Evolutionary conservation across 1,140 invertebrate species (phyloP).

Genomic region (Drepana arcuata): DNA sequence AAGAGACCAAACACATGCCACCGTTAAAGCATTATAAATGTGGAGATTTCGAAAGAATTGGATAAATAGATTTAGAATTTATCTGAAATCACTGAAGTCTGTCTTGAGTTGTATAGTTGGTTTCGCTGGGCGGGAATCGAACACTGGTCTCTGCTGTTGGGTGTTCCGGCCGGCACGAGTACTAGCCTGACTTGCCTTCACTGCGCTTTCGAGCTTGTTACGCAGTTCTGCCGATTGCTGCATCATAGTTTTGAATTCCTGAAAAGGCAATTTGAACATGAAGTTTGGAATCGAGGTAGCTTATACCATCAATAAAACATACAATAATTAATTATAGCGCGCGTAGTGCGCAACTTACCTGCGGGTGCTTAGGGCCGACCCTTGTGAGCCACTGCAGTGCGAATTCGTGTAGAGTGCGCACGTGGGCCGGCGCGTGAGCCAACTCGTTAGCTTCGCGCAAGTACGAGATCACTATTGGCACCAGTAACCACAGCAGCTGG

Average conservation of each 20-base stretch:
- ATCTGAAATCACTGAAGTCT: constrained; percentile 94
- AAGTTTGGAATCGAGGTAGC: constrained; percentile 1
- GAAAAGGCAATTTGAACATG: constrained; percentile 19
- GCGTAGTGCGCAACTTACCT: constrained; percentile 74
- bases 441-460: constrained; percentile 80
- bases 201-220: constrained; percentile 87
- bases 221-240: constrained; percentile 84
- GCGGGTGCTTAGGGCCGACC: constrained; percentile 92
- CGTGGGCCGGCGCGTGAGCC: constrained; percentile 75
- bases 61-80: too few relatives aligned
- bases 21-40: too few relatives aligned
- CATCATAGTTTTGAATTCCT: constrained; percentile 95
- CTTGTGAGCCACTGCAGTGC: constrained; percentile 91
- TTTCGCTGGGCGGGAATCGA: constrained; percentile 63
- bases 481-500: constrained; percentile 88
- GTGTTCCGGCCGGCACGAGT: constrained; percentile 59
- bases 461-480: constrained; percentile 91
- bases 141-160: constrained; percentile 70
- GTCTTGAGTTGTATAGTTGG: constrained; percentile 96
- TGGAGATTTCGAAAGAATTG: too few relatives aligned
- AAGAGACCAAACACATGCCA: too few relatives aligned
- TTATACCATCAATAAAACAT: too few relatives aligned
- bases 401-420: constrained; percentile 84
- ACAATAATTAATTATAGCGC: too few relatives aligned
- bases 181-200: constrained; percentile 81